phyloP scores from a whole-genome alignment of 2,888 invertebrate species.

The Elgonia sp. region DNA sequence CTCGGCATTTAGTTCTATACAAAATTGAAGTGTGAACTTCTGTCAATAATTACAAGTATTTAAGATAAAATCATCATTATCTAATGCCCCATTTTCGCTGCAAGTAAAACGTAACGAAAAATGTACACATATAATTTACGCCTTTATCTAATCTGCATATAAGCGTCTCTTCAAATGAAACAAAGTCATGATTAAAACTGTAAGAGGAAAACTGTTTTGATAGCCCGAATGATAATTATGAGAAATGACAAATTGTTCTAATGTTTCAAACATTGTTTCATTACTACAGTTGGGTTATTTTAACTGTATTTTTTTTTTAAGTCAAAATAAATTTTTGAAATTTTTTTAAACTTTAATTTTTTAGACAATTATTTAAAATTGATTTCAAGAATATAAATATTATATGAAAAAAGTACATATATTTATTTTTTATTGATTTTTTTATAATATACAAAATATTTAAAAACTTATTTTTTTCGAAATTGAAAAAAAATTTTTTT shows the following conservation, averaged over 20 bases:
- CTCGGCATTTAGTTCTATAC: not conserved
- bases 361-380: no score
- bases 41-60: slow-evolving; percentile 14
- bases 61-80: slow-evolving; percentile 1
- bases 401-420: no score
- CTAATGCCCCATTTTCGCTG: slow-evolving; percentile 28
- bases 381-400: no score
- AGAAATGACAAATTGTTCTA: not conserved
- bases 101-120: slow-evolving; percentile 21
- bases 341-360: no score
- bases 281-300: no score
- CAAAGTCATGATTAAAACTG: not conserved
- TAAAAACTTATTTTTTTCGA: no score
- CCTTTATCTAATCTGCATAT: slow-evolving; percentile 25
- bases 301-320: no score
- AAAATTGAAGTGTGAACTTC: slow-evolving; percentile 33
- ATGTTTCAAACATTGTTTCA: not conserved
- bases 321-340: no score
- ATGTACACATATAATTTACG: not conserved
- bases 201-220: not conserved
- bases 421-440: no score
- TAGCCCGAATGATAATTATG: not conserved
- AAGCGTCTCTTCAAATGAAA: not conserved
- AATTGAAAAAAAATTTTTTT: no score
- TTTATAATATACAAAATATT: no score